Conservation (phyloP, 2,113 vertebrate genomes). For the Bufo gargarizans region DNA sequence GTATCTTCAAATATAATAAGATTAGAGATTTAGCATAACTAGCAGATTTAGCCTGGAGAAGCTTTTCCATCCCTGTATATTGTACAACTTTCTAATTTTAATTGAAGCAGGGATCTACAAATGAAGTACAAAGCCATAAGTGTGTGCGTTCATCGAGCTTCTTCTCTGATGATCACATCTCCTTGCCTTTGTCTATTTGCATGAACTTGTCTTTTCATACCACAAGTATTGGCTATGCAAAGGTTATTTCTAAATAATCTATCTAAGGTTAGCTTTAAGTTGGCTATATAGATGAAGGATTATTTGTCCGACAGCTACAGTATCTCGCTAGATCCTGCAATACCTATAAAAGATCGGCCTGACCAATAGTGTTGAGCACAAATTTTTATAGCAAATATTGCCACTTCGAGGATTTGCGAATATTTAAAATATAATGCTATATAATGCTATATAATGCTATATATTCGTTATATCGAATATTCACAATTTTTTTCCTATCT, state of each 20-base stretch:
- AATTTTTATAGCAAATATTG: too few species aligned
- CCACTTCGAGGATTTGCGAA: too few species aligned
- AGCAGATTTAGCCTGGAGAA: conserved; percentile 13
- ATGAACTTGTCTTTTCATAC: neutral
- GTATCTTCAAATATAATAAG: conserved; percentile 35
- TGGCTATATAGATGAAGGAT: too few species aligned
- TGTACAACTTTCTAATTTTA: neutral
- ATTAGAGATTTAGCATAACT: conserved; percentile 35
- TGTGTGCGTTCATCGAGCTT: neutral
- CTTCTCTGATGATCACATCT: conserved; percentile 1
- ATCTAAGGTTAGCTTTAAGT: neutral
- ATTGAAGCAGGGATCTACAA: neutral
- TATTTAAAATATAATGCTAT: too few species aligned
- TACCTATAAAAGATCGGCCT: too few species aligned
- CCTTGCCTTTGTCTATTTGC: neutral
- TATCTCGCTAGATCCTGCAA: too few species aligned
- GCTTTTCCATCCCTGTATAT: conserved; percentile 1
- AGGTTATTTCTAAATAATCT: neutral
- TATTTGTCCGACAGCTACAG: too few species aligned
- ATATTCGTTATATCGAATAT: too few species aligned
- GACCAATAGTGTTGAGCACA: too few species aligned
- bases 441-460: too few species aligned
- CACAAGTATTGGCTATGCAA: neutral
- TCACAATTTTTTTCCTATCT: too few species aligned
- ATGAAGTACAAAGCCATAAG: neutral